These are phyloP conservation scores for Capitulum mitella DNA, from an alignment of 2,888 invertebrate species.

Conservation along the genomic window DNA sequence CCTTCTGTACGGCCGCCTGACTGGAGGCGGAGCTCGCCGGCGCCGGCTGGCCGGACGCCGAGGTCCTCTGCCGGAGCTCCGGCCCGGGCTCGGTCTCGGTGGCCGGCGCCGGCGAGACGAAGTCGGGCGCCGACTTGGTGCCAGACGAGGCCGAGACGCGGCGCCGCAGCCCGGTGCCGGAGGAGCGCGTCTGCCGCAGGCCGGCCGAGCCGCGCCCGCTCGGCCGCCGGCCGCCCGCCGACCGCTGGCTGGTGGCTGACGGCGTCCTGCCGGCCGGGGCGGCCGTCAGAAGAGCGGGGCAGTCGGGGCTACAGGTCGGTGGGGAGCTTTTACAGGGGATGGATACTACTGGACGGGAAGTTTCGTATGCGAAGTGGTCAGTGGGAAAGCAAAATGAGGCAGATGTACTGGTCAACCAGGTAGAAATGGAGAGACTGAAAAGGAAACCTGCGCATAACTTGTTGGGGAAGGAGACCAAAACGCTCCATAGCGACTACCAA, in stretches of 20 bases:
- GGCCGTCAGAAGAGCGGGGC: neutral
- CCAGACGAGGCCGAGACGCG: neutral
- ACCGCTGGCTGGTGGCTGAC: neutral
- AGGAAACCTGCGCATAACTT: no score
- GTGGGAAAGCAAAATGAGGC: no score
- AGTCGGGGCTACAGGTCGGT: neutral
- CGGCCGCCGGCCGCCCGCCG: neutral
- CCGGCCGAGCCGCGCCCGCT: neutral
- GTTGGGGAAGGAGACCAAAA: no score
- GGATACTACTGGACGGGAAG: neutral
- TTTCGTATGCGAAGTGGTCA: neutral
- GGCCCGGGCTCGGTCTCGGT: neutral
- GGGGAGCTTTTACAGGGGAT: neutral
- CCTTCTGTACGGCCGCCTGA: no score
- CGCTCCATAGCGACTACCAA: no score
- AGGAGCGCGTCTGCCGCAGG: neutral
- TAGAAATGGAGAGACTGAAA: no score
- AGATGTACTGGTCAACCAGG: no score
- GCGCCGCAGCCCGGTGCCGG: neutral
- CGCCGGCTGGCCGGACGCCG: no score
- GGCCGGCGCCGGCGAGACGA: neutral
- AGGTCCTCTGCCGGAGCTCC: no score
- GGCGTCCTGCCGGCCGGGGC: neutral
- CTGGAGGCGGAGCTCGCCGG: no score
- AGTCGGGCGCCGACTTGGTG: neutral